Conservation (phyloP, 2,113 vertebrate species). For the Erpornis zantholeuca region DNA sequence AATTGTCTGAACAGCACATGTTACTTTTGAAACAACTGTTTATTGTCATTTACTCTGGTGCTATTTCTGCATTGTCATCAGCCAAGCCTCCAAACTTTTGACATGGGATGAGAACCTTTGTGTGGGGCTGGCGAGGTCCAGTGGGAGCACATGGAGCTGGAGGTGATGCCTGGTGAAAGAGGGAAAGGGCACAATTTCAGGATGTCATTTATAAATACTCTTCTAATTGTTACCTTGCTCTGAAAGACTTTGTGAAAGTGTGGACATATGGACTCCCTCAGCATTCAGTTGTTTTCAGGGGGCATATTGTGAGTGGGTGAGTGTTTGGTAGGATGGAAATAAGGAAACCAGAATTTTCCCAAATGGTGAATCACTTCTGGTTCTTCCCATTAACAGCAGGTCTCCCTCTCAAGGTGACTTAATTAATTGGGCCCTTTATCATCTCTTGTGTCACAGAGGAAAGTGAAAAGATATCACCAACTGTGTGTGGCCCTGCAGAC, state of each 20-base stretch:
- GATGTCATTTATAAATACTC: not conserved
- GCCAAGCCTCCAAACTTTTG: not conserved
- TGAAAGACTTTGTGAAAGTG: not conserved
- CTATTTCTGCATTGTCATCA: not conserved
- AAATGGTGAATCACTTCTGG: constrained; percentile 70
- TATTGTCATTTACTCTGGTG: not conserved
- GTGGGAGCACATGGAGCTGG: not conserved
- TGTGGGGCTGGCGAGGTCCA: not conserved
- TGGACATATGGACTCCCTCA: constrained; percentile 1
- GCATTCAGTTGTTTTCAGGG: constrained; percentile 9
- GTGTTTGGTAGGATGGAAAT: constrained; percentile 64
- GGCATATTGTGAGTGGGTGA: constrained; percentile 57
- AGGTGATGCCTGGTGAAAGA: not conserved
- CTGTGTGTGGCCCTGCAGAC: constrained; percentile 55
- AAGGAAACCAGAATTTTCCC: constrained; percentile 76
- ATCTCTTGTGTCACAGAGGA: constrained; percentile 79
- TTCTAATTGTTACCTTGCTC: not conserved
- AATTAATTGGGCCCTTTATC: constrained; percentile 81
- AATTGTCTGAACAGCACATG: not conserved
- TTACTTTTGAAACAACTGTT: not conserved
- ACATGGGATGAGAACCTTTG: fast-evolving
- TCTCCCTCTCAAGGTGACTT: constrained; percentile 84
- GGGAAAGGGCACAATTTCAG: not conserved
- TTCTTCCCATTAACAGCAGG: constrained; percentile 77
- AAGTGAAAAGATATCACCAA: constrained; percentile 50